A percentile compares a stretch with the other conserved stretches of the same genome.
Evolutionary conservation across 1,140 invertebrate genomes (phyloP).

Genomic region (Latrodectus geometricus): DNA sequence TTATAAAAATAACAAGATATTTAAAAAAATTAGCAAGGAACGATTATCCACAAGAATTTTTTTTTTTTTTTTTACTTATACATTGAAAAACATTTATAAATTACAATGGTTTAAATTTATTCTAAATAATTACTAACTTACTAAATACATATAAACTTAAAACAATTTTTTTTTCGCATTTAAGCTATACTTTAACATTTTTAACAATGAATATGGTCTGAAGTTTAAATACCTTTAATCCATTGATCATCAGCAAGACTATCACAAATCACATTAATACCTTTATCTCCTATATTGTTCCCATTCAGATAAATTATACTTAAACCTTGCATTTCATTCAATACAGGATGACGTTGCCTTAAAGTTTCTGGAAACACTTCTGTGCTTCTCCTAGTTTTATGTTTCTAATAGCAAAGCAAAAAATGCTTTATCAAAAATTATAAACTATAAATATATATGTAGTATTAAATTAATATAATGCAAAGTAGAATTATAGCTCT

Average conservation of each 20-base stretch:
- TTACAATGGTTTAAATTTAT: no score
- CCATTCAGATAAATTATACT: slow-evolving; percentile 18
- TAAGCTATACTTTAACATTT: no score
- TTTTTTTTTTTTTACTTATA: neutral
- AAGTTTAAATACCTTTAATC: slow-evolving; percentile 23
- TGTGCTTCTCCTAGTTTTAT: slow-evolving; percentile 9
- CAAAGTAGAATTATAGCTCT: no score
- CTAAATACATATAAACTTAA: no score
- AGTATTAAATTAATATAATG: no score
- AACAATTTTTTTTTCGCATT: no score
- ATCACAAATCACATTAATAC: neutral
- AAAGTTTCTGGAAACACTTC: slow-evolving; percentile 30
- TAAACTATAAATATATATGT: no score
- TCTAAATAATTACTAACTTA: no score
- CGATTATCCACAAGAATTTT: neutral
- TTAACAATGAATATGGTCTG: no score
- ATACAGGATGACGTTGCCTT: neutral
- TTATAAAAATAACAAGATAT: neutral
- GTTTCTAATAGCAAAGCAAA: neutral
- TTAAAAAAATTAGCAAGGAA: neutral
- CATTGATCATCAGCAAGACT: slow-evolving; percentile 29
- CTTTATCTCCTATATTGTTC: slow-evolving; percentile 28
- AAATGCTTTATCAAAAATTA: no score
- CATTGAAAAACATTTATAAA: neutral
- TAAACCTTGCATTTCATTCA: slow-evolving; percentile 23